phyloP scores from a whole-genome alignment of 2,113 vertebrate genomes.

The Xyrauchen texanus region DNA sequence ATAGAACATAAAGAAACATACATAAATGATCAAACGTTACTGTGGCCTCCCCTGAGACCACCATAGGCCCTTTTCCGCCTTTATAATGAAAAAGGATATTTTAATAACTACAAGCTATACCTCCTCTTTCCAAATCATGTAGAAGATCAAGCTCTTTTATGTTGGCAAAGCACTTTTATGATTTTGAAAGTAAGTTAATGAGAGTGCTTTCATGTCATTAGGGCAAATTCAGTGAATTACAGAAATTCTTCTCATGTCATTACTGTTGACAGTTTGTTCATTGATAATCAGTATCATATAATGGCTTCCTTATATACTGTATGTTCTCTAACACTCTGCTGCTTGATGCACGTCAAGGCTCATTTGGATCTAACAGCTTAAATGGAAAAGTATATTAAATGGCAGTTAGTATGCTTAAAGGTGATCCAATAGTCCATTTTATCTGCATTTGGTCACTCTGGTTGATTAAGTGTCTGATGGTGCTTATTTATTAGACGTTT shows the following conservation, averaged over 20 bases:
- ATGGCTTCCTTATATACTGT: too few species aligned
- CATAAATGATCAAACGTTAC: conserved; percentile 17
- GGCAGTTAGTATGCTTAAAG: conserved; percentile 38
- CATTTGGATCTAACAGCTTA: conserved; percentile 22
- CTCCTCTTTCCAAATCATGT: too few species aligned
- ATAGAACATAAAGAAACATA: neutral
- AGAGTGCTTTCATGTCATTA: neutral
- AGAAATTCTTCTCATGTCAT: neutral
- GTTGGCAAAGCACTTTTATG: neutral
- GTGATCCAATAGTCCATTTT: conserved; percentile 43
- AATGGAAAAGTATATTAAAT: too few species aligned
- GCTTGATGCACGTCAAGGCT: conserved; percentile 6
- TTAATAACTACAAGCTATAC: neutral
- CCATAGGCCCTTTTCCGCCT: neutral
- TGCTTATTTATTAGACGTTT: conserved; percentile 29
- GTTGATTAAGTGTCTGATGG: conserved; percentile 47
- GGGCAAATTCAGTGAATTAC: too few species aligned
- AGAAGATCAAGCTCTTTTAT: neutral
- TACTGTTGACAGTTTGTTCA: conserved; percentile 3
- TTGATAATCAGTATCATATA: neutral
- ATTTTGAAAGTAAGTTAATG: neutral
- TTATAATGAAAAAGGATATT: neutral
- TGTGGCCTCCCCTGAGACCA: neutral
- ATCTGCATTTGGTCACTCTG: conserved; percentile 40
- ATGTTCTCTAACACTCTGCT: too few species aligned